Conservation (phyloP, 2,888 invertebrate species). For the Stomorhina lunata region DNA sequence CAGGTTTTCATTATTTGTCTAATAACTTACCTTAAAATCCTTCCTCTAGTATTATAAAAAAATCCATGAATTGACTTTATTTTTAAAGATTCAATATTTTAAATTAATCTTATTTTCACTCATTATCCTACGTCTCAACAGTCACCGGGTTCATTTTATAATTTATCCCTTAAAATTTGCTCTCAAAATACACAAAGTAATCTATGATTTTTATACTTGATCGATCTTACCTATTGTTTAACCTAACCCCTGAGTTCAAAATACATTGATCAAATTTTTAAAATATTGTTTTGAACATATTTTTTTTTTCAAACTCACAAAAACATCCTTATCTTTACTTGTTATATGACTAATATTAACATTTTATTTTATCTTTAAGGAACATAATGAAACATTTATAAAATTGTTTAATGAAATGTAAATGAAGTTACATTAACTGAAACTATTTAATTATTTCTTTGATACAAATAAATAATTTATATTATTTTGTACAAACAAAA, state of each 20-base stretch:
- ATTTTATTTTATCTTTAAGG: too few species aligned
- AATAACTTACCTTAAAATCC: too few species aligned
- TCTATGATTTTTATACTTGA: too few species aligned
- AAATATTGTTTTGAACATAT: too few species aligned
- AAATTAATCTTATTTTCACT: not conserved
- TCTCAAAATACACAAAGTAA: too few species aligned
- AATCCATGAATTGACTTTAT: slow-evolving; percentile 39
- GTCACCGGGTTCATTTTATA: not conserved
- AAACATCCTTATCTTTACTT: too few species aligned
- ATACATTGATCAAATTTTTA: too few species aligned
- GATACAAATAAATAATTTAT: slow-evolving; percentile 24
- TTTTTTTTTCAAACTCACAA: too few species aligned
- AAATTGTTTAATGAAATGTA: slow-evolving; percentile 50
- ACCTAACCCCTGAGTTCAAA: too few species aligned
- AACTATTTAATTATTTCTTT: slow-evolving; percentile 13
- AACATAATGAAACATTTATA: not conserved
- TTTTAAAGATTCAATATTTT: not conserved
- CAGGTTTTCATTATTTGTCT: slow-evolving; percentile 34
- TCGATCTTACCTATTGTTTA: too few species aligned
- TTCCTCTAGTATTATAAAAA: not conserved
- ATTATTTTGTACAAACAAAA: slow-evolving; percentile 4
- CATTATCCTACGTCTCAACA: not conserved
- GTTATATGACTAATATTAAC: too few species aligned
- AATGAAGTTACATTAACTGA: slow-evolving; percentile 54
- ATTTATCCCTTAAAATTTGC: too few species aligned